Base-by-base conservation (phyloP, 1,140 invertebrate genomes). In the Pinna nobilis region DNA sequence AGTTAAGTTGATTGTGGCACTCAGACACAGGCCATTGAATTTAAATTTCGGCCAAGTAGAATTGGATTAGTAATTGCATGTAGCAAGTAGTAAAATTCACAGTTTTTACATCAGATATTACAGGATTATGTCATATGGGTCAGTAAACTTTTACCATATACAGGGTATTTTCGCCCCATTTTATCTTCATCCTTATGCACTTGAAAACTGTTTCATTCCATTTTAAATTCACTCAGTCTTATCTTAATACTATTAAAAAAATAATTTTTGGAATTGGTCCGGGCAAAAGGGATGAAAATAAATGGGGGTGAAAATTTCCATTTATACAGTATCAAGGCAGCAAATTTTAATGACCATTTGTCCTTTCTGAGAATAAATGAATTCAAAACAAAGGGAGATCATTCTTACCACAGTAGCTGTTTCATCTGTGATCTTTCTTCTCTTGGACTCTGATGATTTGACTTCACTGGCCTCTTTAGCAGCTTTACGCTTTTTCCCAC, bases 401-500 rank as follows among this genome's bases (percentile, higher is more conserved):
- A 68, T 65, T 28, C 23, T 55, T 25, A 65, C 32, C 39, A 66
- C 33, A 15, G 32, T 25, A 53, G 61, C 20, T 47, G 57, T 63
- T 5, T 32, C 66, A 49, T 32, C 30, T 67, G 61, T 55, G 25
- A 63, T 39, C 59, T 74, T 53, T 9, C 59, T 49, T 61, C 63
- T 65, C 20, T 68, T 74, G 25, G 39, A 47, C n/a, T n/a, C 28
- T 33, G 30, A n/a, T 35, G 33, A n/a, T 13, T 30, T 33, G n/a
- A 68, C 68, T 37, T 55, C 35, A 60, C 57, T 37, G 32, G 9
- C 44, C 0, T 69, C 60, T 23, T 44, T 39, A 2, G 41, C n/a
- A n/a, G 20, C 37, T n/a, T 33, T 59, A 18, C 51, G 57, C 28
- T 70, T 71, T 41, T 57, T 70, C 23, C 50, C 47, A 51, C 73